Base-by-base conservation (phyloP, 2,888 invertebrate genomes). In the Carpatolechia fugitivella region DNA sequence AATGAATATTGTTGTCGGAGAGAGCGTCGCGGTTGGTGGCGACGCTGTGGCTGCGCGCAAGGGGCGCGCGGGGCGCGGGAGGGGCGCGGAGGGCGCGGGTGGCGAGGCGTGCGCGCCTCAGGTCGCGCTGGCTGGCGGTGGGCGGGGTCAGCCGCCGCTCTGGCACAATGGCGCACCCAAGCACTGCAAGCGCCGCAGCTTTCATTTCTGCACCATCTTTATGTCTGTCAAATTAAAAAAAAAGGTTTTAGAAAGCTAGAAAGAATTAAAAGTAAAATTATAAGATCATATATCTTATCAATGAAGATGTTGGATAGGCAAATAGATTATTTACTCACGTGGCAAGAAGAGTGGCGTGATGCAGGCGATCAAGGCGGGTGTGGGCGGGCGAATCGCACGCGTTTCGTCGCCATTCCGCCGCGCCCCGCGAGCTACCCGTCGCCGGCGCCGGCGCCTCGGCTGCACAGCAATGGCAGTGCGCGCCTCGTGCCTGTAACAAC, bases 51-150 rank as follows among this genome's bases (percentile, higher is more conserved):
- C 41, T 16, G 29, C 46, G 11, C 31, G 38, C 31, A 11, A 35
- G 29, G 20, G 20, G 41, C 38, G 20, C 52, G 62, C 62, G 8
- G 29, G 29, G 11, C 35, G 38, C 29, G 18, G 46, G 29, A 14
- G 35, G 30, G 35, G 20, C 52, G 59, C 55, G 62, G 46, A 61
- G 63, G 57, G 65, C 60, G 60, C 70, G 74, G 61, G 70, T 69
- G 36, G 78, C 69, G 61, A 77, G 72, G 68, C 76, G 76, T 74
- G 73, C 76, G 62, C 63, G 68, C 65, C 77, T 81, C 35, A 92
- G 80, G 75, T 92, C 92, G 49, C 91, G 82, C 78, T 92, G 91
- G 70, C 91, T 91, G 91, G 91, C 91, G 57, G 91, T 91, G 62
- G 90, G 91, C 65, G 86, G 91, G 61, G 91, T 82, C 54, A 92